phyloP scores from a whole-genome alignment of 1,140 invertebrate species.

The Semibalanus balanoides region DNA sequence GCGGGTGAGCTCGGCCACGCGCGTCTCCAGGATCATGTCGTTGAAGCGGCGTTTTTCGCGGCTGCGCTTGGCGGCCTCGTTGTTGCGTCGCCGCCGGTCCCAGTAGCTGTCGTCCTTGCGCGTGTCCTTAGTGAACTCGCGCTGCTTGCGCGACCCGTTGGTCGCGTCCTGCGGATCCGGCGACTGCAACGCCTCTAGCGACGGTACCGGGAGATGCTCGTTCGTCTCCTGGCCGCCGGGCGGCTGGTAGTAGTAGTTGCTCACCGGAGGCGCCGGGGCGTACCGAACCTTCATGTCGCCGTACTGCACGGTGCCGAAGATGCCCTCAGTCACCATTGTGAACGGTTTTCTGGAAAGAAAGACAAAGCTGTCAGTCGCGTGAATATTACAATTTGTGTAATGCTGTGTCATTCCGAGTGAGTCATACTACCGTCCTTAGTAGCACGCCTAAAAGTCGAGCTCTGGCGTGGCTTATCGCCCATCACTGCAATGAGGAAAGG shows the following conservation, averaged over 20 bases:
- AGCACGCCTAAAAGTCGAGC: no score
- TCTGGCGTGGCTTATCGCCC: no score
- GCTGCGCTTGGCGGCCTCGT: slow-evolving; percentile 87
- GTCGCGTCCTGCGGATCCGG: slow-evolving; percentile 45
- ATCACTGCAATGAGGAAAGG: no score
- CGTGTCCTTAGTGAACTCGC: slow-evolving; percentile 91
- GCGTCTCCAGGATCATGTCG: slow-evolving; percentile 88
- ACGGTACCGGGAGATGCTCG: neutral
- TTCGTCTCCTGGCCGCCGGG: neutral
- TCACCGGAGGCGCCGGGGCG: no score
- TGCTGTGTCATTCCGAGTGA: neutral
- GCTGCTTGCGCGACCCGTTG: slow-evolving; percentile 71
- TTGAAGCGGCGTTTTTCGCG: slow-evolving; percentile 90
- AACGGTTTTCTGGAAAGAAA: neutral
- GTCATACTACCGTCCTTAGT: neutral
- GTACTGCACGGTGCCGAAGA: neutral
- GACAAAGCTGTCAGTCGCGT: neutral
- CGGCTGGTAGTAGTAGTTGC: neutral
- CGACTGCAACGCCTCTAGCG: slow-evolving; percentile 2
- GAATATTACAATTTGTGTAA: neutral
- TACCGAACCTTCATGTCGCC: neutral
- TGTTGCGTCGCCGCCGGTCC: slow-evolving; percentile 85
- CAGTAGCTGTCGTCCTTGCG: slow-evolving; percentile 96
- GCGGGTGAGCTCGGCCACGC: slow-evolving; percentile 83
- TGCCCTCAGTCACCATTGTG: neutral